Conservation (phyloP, 2,797 vertebrate genomes). For the Hemitrygon akajei region DNA sequence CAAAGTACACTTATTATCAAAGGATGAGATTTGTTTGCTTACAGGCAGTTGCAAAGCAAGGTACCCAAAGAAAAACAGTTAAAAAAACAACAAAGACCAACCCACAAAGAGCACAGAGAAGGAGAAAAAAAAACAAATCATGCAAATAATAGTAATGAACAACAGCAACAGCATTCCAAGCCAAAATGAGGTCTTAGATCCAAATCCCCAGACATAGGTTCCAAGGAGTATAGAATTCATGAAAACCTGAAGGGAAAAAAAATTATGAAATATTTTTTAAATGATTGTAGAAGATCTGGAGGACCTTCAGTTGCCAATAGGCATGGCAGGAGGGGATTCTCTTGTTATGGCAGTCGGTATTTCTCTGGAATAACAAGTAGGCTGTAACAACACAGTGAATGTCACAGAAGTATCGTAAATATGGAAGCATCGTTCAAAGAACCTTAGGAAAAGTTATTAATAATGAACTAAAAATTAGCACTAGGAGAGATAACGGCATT, state of each 20-base stretch:
- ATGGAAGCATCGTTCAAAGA: neutral
- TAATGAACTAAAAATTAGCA: conserved; percentile 12
- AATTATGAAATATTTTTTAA: neutral
- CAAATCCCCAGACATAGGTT: neutral
- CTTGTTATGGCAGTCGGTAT: neutral
- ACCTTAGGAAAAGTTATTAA: conserved; percentile 2
- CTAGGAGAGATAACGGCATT: conserved; percentile 13
- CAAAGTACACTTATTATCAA: too few relatives aligned
- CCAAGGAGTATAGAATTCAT: neutral
- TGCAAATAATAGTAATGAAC: too few relatives aligned
- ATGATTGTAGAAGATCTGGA: neutral
- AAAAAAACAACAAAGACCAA: too few relatives aligned
- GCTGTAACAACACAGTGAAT: neutral
- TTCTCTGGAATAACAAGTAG: neutral
- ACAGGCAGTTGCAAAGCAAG: too few relatives aligned
- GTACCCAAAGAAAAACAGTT: too few relatives aligned
- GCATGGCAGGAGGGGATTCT: neutral
- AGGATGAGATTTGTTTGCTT: too few relatives aligned
- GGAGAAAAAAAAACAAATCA: too few relatives aligned
- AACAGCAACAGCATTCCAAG: too few relatives aligned
- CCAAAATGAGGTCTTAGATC: too few relatives aligned
- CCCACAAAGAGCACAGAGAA: too few relatives aligned
- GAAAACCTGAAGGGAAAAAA: neutral
- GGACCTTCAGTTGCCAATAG: neutral
- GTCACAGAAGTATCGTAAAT: neutral